These are phyloP conservation scores for Hermodice carunculata DNA, from an alignment of 2,888 invertebrate genomes.

Conservation along the genomic window DNA sequence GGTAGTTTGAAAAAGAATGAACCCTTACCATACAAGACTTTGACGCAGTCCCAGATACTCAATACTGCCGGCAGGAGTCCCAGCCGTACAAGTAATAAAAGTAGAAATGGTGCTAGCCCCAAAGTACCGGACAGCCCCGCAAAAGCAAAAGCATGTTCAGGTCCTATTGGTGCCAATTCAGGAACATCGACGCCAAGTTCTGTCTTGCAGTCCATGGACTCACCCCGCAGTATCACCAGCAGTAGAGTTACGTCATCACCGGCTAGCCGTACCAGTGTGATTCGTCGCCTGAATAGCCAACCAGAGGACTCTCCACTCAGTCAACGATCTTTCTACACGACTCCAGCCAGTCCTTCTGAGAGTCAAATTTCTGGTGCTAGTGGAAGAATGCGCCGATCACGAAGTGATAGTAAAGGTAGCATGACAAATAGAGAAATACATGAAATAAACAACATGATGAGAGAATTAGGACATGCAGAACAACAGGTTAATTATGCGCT, in stretches of 20 bases:
- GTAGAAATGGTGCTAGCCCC: neutral
- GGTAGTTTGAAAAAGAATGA: slow-evolving; percentile 11
- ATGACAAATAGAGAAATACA: slow-evolving; percentile 36
- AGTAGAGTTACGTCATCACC: too few relatives aligned
- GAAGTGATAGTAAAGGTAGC: neutral
- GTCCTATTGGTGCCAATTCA: too few relatives aligned
- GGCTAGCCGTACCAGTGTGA: too few relatives aligned
- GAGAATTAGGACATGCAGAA: slow-evolving; percentile 51
- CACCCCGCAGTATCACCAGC: too few relatives aligned
- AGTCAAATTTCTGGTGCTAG: neutral
- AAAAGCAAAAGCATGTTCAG: neutral
- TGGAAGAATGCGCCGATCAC: neutral
- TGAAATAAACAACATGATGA: slow-evolving; percentile 48
- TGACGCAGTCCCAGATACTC: slow-evolving; percentile 39
- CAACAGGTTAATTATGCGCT: too few relatives aligned
- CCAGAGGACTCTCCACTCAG: too few relatives aligned
- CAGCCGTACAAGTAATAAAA: too few relatives aligned
- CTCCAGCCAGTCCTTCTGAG: neutral
- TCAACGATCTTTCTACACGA: neutral
- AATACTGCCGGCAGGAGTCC: slow-evolving; percentile 6
- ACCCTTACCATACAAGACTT: slow-evolving; percentile 4
- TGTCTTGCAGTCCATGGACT: too few relatives aligned
- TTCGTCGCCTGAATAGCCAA: too few relatives aligned
- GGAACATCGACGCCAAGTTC: too few relatives aligned
- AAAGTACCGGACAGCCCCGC: neutral